A percentile compares a stretch with the other conserved stretches of the same genome.
Conservation (phyloP, 2,797 vertebrate species). For the Oceanodroma leucorhoa region DNA sequence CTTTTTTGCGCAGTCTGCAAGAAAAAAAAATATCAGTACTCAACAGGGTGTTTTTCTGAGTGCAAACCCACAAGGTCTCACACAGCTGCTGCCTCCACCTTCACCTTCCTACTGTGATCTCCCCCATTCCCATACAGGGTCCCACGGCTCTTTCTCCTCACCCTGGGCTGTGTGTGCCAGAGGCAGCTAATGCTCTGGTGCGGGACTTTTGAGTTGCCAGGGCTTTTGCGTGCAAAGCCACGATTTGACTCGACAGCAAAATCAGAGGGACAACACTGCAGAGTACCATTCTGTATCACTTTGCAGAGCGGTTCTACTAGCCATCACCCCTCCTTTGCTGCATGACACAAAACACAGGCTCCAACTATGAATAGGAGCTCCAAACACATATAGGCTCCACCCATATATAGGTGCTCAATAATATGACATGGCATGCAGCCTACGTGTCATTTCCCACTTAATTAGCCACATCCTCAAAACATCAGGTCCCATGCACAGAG, state of each 20-base stretch:
- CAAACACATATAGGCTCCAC: neutral
- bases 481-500: neutral
- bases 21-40: neutral
- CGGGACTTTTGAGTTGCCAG: too few relatives aligned
- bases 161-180: neutral
- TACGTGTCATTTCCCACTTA: neutral
- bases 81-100: neutral
- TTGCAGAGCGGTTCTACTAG: neutral
- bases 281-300: neutral
- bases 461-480: neutral
- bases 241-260: neutral
- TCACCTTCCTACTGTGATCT: rapidly evolving
- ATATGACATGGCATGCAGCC: neutral
- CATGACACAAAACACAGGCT: neutral
- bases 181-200: neutral
- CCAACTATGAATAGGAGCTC: neutral
- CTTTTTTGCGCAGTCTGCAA: neutral
- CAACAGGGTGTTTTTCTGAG: too few relatives aligned
- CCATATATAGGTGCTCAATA: neutral
- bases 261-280: neutral
- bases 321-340: neutral
- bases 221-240: neutral
- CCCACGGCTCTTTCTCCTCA: neutral
- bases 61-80: neutral
- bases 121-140: rapidly evolving